These are phyloP conservation scores for Pterobdella sp. DNA, from an alignment of 2,888 invertebrate genomes.

Conservation along the genomic window DNA sequence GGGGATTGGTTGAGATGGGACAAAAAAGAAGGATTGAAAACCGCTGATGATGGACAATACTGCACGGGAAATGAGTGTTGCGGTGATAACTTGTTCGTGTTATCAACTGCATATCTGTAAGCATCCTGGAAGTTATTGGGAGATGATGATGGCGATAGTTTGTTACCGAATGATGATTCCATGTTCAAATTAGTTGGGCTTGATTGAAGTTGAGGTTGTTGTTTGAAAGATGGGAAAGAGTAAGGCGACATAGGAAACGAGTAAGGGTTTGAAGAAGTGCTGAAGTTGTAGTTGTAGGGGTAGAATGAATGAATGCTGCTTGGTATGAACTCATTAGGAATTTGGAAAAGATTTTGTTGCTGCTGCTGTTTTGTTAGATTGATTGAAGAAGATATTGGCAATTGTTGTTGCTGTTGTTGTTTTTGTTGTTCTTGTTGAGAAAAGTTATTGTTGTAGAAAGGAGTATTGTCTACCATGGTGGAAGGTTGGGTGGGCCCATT, in stretches of 20 bases:
- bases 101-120: not conserved
- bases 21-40: not conserved
- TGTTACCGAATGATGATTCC: slow-evolving; percentile 5
- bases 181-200: slow-evolving; percentile 21
- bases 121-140: not conserved
- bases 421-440: not conserved
- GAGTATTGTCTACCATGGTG: not conserved
- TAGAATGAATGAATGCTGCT: slow-evolving; percentile 12
- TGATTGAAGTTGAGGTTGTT: slow-evolving; percentile 10
- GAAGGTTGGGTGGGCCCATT: slow-evolving; percentile 18
- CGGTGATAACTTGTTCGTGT: not conserved
- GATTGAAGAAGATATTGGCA: not conserved
- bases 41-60: not conserved
- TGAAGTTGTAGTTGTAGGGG: slow-evolving; percentile 25
- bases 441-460: slow-evolving; percentile 1
- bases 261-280: slow-evolving; percentile 15
- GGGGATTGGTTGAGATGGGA: slow-evolving; percentile 1
- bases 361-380: not conserved
- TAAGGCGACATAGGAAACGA: slow-evolving; percentile 8
- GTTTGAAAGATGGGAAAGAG: slow-evolving; percentile 20
- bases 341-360: slow-evolving; percentile 17
- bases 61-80: not conserved
- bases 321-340: slow-evolving; percentile 20
- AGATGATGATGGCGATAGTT: slow-evolving; percentile 20
- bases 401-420: slow-evolving; percentile 3